Evolutionary conservation across 2,888 invertebrate genomes (phyloP).

Genomic region (Microctonus aethiopoides): DNA sequence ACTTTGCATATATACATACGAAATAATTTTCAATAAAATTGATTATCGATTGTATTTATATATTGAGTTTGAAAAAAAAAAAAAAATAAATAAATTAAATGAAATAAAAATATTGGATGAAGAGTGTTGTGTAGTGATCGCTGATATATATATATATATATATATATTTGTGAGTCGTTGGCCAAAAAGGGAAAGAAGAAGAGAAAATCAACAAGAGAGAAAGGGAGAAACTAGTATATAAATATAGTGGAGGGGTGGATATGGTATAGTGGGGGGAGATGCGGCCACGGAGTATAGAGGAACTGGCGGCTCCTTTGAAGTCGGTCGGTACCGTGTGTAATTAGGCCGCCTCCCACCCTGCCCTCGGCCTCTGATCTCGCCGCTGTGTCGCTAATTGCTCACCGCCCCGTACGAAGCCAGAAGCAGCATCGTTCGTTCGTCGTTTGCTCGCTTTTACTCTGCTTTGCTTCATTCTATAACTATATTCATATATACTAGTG

Average conservation of each 20-base stretch:
- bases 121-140: too few species aligned
- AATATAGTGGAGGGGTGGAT: conserved; percentile 9
- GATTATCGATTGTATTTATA: too few species aligned
- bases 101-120: too few species aligned
- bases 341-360: conserved; percentile 64
- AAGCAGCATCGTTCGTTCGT: conserved; percentile 44
- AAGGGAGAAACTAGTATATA: conserved; percentile 6
- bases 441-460: background rate
- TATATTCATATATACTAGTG: background rate
- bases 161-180: too few species aligned
- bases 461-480: background rate
- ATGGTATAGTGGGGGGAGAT: conserved; percentile 37
- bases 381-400: conserved; percentile 65
- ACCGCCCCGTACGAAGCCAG: conserved; percentile 58
- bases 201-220: background rate
- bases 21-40: too few species aligned
- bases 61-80: too few species aligned
- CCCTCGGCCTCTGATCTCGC: conserved; percentile 63
- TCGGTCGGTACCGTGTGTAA: conserved; percentile 65
- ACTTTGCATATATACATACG: too few species aligned
- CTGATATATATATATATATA: background rate
- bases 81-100: too few species aligned
- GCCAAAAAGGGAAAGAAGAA: conserved; percentile 8
- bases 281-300: conserved; percentile 56
- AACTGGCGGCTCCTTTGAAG: conserved; percentile 65